Evolutionary conservation across 2,797 vertebrate genomes (phyloP), one percentile per base, ranked within the genome.

Genomic region (Borostomias antarcticus): DNA sequence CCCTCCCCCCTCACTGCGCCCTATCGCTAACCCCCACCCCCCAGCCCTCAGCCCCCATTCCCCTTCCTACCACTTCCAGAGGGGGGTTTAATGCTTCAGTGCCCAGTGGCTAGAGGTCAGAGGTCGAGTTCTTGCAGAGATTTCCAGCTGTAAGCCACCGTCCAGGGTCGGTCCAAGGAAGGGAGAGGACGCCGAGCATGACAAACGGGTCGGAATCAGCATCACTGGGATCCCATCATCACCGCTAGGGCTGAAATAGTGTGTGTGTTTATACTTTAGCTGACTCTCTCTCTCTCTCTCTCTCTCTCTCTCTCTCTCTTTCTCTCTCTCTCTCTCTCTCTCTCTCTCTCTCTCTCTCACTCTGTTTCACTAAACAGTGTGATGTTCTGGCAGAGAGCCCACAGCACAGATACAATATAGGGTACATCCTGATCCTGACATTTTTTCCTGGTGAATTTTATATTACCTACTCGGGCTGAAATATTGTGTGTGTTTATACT

Each of bases 41-140:
- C 72, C 73, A 68, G 33, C 29, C 62, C 75, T 77, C 75, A 11
- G 17, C 5, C n/a, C 53, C 57, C 33, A 11, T n/a, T 19, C 66
- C 40, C 13, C 28, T 11, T 50, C 19, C 17, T 17, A 28, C 9
- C 11, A 5, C 47, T 17, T 60, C 40, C 59, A 58, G 4, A 43
- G 26, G 47, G 35, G 29, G 23, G 37, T 45, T 57, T 62, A 45
- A 48, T 35, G 17, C 51, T 17, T 48, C 23, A 17, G 15, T 57
- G 37, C 17, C 28, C 48, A 9, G 30, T 30, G 9, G 56, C 19
- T 3, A 53, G 19, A 29, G 75, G 79, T 82, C 73, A 78, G 40
- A 78, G 79, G 79, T 83, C 73, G 81, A 72, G 9, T 51, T 57
- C 50, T 10, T 33, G 40, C 5, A 37, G 33, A 68, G 52, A 68